Percentiles rank a stretch among this genome's conserved stretches.
Conservation (phyloP, 2,113 vertebrate genomes). For the Pongo pygmaeus region DNA sequence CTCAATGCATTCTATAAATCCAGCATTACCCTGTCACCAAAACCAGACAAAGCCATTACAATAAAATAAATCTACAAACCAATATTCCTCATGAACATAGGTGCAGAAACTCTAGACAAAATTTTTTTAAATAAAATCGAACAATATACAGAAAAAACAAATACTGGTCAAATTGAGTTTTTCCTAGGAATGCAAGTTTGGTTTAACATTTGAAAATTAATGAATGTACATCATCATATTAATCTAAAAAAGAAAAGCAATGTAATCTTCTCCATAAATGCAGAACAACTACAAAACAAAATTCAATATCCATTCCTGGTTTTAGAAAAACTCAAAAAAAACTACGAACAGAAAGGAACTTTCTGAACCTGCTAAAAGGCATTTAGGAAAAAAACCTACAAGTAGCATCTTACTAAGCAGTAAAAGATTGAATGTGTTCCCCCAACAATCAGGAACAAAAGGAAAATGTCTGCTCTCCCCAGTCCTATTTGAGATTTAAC, state of each 20-base stretch:
- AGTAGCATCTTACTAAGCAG: not conserved
- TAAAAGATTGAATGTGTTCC: not conserved
- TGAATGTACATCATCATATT: not conserved
- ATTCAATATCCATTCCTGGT: not conserved
- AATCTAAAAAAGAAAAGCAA: not conserved
- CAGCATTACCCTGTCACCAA: not conserved
- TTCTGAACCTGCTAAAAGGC: not conserved
- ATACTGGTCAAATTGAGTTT: not conserved
- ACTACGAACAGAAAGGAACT: not conserved
- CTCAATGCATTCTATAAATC: not conserved
- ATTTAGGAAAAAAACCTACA: not conserved
- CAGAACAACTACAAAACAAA: not conserved
- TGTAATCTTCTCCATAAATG: not conserved
- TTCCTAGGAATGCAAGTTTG: not conserved
- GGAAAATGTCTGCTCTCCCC: not conserved
- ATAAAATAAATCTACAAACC: not conserved
- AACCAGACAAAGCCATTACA: not conserved
- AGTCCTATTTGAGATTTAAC: not conserved
- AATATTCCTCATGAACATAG: not conserved
- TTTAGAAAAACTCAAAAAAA: not conserved
- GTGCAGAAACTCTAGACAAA: not conserved
- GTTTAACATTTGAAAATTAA: not conserved
- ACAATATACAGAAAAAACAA: not conserved
- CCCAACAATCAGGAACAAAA: not conserved
- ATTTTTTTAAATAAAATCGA: not conserved